phyloP scores from a whole-genome alignment of 2,113 vertebrate genomes.

The Atlantisia rogersi region DNA sequence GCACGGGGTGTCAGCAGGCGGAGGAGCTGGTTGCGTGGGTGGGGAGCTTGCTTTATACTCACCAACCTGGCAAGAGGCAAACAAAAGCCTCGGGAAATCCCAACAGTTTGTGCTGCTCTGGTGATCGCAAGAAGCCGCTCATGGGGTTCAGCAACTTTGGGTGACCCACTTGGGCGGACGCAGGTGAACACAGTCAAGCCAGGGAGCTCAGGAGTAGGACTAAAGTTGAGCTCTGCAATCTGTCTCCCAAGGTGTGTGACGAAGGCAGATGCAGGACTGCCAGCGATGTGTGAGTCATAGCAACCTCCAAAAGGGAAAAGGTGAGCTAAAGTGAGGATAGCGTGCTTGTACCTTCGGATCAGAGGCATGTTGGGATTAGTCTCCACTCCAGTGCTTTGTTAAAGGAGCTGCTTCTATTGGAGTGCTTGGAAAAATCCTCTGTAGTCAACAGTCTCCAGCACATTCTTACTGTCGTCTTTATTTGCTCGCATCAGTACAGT shows the following conservation, averaged over 20 bases:
- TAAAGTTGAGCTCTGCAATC: background rate
- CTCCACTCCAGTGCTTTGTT: background rate
- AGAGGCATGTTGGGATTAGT: conserved; percentile 5
- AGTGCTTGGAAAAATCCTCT: background rate
- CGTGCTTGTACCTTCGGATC: background rate
- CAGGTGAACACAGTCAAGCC: fast-evolving
- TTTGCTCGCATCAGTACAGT: background rate
- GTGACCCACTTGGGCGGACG: background rate
- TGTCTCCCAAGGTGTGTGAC: background rate
- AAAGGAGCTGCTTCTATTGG: background rate
- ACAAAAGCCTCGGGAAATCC: background rate
- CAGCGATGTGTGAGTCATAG: background rate
- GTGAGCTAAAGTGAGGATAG: background rate
- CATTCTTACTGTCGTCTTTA: background rate
- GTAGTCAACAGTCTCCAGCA: background rate
- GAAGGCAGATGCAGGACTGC: background rate
- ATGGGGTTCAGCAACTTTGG: background rate
- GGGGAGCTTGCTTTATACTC: background rate
- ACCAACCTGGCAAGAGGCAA: background rate
- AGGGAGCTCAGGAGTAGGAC: background rate
- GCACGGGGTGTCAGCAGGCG: fast-evolving
- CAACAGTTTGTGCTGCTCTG: background rate
- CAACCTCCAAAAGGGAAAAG: background rate
- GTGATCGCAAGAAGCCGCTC: background rate
- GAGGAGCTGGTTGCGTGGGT: background rate